phyloP scores from a whole-genome alignment of 1,140 invertebrate genomes.

The Phthorimaea operculella region DNA sequence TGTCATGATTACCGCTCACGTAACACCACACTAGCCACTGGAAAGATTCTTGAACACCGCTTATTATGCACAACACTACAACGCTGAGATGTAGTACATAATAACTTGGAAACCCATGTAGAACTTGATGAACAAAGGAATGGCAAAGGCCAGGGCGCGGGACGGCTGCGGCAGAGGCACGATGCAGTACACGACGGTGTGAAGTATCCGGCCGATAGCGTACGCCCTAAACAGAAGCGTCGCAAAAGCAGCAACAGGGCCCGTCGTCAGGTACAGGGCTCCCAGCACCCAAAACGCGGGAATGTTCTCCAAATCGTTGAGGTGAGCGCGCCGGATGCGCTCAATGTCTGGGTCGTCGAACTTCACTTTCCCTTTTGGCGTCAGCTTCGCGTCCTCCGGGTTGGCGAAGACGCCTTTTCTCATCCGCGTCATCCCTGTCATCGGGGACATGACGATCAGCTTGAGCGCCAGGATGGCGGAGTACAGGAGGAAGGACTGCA shows the following conservation, averaged over 20 bases:
- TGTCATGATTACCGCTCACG: too few relatives aligned
- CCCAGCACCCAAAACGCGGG: slow-evolving; percentile 71
- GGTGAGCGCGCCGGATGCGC: slow-evolving; percentile 69
- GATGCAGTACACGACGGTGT: slow-evolving; percentile 73
- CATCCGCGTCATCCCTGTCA: slow-evolving; percentile 61
- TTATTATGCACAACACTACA: too few relatives aligned
- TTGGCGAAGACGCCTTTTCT: slow-evolving; percentile 55
- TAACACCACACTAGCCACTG: too few relatives aligned
- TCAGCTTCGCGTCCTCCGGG: slow-evolving; percentile 43
- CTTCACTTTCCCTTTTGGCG: slow-evolving; percentile 36
- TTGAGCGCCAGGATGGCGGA: slow-evolving; percentile 67
- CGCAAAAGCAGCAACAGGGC: slow-evolving; percentile 64
- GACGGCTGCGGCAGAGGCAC: slow-evolving; percentile 70
- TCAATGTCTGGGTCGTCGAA: slow-evolving; percentile 64
- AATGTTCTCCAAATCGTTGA: slow-evolving; percentile 79
- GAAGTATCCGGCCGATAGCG: slow-evolving; percentile 67
- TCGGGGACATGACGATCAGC: slow-evolving; percentile 62
- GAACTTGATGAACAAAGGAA: slow-evolving; percentile 23
- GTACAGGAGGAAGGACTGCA: slow-evolving; percentile 64
- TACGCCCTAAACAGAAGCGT: slow-evolving; percentile 69
- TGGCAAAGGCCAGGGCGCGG: slow-evolving; percentile 60
- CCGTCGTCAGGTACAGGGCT: slow-evolving; percentile 70
- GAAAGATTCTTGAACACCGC: too few relatives aligned
- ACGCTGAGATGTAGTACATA: slow-evolving; percentile 21
- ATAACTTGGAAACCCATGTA: slow-evolving; percentile 33